Evolutionary conservation across 1,140 invertebrate genomes (phyloP).

Genomic region (Diplogasteroides magnus): DNA sequence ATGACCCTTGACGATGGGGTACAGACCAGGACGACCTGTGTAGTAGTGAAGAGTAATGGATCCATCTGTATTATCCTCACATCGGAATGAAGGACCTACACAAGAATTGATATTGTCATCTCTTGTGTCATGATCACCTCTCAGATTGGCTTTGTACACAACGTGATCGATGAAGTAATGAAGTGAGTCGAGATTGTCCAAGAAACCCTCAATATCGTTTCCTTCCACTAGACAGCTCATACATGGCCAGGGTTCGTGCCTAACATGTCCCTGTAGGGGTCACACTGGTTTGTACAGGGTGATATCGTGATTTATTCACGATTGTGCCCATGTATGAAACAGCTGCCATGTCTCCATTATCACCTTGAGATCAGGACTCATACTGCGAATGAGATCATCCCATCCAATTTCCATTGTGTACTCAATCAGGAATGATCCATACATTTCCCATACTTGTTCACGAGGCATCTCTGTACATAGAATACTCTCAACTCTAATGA

Average conservation of each 20-base stretch:
- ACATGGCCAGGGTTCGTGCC: no score
- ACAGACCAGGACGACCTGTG: constrained; percentile 53
- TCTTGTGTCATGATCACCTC: constrained; percentile 16
- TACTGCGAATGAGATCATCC: constrained; percentile 45
- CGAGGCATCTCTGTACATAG: constrained; percentile 26
- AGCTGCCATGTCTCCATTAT: neutral
- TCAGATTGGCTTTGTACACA: constrained; percentile 44
- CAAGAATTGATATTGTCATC: neutral
- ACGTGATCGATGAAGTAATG: constrained; percentile 55
- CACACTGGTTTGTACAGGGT: no score
- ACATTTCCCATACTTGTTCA: constrained; percentile 40
- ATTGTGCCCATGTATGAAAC: neutral
- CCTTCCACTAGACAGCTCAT: no score
- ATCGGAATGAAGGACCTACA: constrained; percentile 45
- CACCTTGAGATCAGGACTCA: constrained; percentile 48
- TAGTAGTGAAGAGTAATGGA: constrained; percentile 56
- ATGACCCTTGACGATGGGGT: constrained; percentile 55
- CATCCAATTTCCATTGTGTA: constrained; percentile 42
- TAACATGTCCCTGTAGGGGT: no score
- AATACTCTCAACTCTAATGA: neutral
- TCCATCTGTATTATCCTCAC: constrained; percentile 53
- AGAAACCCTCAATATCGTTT: constrained; percentile 33
- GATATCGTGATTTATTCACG: neutral
- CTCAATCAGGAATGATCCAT: constrained; percentile 31
- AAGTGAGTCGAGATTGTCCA: constrained; percentile 49